Base-by-base conservation (phyloP, 2,888 invertebrate genomes). In the Phoenoteleia sp. region DNA sequence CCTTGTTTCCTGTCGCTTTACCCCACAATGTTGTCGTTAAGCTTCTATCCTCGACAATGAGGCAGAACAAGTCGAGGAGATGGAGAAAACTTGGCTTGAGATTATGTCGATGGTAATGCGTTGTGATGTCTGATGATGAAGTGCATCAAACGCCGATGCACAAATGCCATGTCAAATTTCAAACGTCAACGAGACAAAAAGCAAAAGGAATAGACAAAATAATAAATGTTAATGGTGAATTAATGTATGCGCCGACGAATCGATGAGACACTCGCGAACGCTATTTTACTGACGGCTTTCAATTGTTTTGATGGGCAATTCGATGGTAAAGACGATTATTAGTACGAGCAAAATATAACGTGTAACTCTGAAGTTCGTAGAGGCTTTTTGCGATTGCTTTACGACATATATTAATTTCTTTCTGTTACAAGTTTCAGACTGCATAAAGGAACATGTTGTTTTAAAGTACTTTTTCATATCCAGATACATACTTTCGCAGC, bases 101-200 rank as follows among this genome's bases (percentile, higher is more conserved):
- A 33, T 66, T 72, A 81, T 36, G 15, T 33, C 25, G 60, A 25
- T 62, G 62, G 27, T 67, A 64, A 58, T 47, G 47, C 58, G 49
- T 15, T 81, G 54, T 56, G 71, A 69, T 64, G 77, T 71, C 76
- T 81, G 75, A 56, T 72, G 80, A 79, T 64, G 60, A 60, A 64
- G 83, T 86, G 85, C 81, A 75, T 91, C 85, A 84, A 87, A 91
- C 91, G 91, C 91, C 91, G 89, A 91, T 90, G 66, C 58, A 85
- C 69, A 60, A 81, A 72, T 75, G 64, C 64, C 66, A 89, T 89
- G 91, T 90, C 91, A 91, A 91, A 90, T 87, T 91, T 91, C 90
- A 91, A 89, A 90, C 90, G 90, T 92, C 91, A 92, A 92, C 90
- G 91, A 92, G 92, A 89, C 92, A 92, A 91, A 91, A 80, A 75